Percentiles rank a stretch among this genome's conserved stretches.
Conservation (phyloP, 1,140 invertebrate species). For the Uloborus diversus region DNA sequence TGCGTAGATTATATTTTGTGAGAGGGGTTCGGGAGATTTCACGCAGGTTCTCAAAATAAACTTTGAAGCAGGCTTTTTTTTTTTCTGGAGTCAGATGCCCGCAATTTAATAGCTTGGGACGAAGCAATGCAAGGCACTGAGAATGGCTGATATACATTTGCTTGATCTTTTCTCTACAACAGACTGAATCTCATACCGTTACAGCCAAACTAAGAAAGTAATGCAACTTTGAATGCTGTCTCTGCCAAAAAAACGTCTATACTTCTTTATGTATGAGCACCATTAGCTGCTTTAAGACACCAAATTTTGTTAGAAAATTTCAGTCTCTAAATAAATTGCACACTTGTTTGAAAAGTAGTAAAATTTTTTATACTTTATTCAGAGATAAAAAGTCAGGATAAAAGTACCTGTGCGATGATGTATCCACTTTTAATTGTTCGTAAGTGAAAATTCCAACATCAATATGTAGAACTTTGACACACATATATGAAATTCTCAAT, state of each 20-base stretch:
- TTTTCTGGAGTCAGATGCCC: slow-evolving; percentile 19
- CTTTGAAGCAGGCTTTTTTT: neutral
- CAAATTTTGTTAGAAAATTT: slow-evolving; percentile 34
- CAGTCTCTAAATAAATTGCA: slow-evolving; percentile 32
- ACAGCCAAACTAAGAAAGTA: slow-evolving; percentile 7
- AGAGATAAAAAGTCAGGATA: slow-evolving; percentile 9
- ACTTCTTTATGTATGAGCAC: slow-evolving; percentile 45
- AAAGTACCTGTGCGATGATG: slow-evolving; percentile 47
- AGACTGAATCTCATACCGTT: neutral
- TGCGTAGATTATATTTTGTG: neutral
- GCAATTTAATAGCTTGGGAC: slow-evolving; percentile 7
- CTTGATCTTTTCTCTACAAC: neutral
- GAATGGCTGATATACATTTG: slow-evolving; percentile 17
- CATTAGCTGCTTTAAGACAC: slow-evolving; percentile 48
- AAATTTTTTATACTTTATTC: slow-evolving; percentile 11
- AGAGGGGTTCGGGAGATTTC: slow-evolving; percentile 4
- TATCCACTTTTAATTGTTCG: slow-evolving; percentile 1
- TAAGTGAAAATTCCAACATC: slow-evolving; percentile 24
- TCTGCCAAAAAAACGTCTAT: neutral
- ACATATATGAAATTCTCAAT: slow-evolving; percentile 18
- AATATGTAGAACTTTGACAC: slow-evolving; percentile 35
- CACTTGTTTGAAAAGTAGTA: slow-evolving; percentile 35
- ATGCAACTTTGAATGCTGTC: neutral
- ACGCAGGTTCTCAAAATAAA: slow-evolving; percentile 1
- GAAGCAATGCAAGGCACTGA: slow-evolving; percentile 41